These are phyloP conservation scores for Etheostoma perlongum DNA, from an alignment of 2,797 vertebrate genomes.

Conservation along the genomic window DNA sequence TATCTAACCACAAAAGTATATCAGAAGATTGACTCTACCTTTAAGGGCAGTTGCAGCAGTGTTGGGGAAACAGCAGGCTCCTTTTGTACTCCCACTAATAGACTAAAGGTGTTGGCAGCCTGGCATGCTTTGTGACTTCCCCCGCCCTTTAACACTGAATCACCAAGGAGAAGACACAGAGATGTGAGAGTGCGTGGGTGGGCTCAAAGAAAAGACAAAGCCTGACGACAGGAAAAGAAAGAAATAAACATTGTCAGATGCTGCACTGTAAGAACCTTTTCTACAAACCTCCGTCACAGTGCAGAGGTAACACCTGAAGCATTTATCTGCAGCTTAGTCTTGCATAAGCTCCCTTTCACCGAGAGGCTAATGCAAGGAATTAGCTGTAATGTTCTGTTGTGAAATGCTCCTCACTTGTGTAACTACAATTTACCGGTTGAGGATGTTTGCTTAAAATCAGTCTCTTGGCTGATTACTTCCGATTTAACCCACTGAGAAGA, in stretches of 20 bases:
- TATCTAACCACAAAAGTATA: background rate
- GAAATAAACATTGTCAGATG: conserved; percentile 15
- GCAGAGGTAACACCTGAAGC: conserved; percentile 2
- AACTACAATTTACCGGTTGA: conserved; percentile 7
- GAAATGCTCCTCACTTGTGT: conserved; percentile 25
- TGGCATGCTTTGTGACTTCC: conserved; percentile 12
- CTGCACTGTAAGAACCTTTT: background rate
- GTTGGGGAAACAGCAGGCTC: conserved; percentile 8
- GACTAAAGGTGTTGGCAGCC: conserved; percentile 46
- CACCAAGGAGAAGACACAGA: conserved; percentile 34
- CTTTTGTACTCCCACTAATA: conserved; percentile 34
- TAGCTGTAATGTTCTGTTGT: conserved; percentile 29
- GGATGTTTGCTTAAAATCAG: conserved; percentile 43
- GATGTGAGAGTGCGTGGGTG: conserved; percentile 44
- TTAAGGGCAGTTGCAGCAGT: conserved; percentile 13
- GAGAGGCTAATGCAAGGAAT: conserved; percentile 28
- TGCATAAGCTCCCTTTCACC: conserved; percentile 31
- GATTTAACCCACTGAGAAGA: conserved; percentile 21
- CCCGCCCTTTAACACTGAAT: conserved; percentile 32
- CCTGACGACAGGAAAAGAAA: background rate
- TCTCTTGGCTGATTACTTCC: conserved; percentile 26
- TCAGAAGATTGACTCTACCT: background rate
- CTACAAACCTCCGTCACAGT: conserved; percentile 20
- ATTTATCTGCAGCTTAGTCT: conserved; percentile 36
- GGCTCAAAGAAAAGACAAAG: conserved; percentile 30